These are phyloP conservation scores for Felis chaus DNA, from an alignment of 2,113 vertebrate species.

Conservation along the genomic window DNA sequence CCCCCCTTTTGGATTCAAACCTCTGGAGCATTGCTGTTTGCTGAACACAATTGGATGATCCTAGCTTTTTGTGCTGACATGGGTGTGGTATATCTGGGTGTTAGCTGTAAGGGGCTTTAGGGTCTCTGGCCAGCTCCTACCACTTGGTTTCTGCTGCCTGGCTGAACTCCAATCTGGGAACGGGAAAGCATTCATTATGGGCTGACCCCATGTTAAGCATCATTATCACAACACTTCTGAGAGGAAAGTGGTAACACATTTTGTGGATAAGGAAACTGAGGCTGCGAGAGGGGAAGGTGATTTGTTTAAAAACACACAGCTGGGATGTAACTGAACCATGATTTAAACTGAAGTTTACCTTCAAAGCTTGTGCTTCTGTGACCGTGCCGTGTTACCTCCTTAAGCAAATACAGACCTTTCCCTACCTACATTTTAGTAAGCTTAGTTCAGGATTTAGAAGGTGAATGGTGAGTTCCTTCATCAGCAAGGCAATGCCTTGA, in stretches of 20 bases:
- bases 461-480: neutral
- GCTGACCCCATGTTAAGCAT: neutral
- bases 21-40: conserved; percentile 70
- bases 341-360: neutral
- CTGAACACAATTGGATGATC: conserved; percentile 69
- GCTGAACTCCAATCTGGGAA: conserved; percentile 4
- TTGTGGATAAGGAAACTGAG: conserved; percentile 45
- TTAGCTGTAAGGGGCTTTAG: conserved; percentile 8
- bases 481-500: neutral
- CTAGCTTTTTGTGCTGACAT: conserved; percentile 65
- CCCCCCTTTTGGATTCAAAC: conserved; percentile 65
- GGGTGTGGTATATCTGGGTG: conserved; percentile 49
- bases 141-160: conserved; percentile 31
- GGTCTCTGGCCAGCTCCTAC: conserved; percentile 30
- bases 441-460: neutral
- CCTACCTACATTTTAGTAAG: neutral
- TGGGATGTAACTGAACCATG: neutral
- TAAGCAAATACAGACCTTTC: neutral
- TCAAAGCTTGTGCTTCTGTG: neutral
- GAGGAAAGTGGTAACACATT: neutral
- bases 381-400: neutral
- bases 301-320: conserved; percentile 33
- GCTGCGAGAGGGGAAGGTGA: neutral
- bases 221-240: neutral
- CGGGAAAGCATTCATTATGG: neutral